Percentiles rank a stretch among this genome's conserved stretches.
These are phyloP conservation scores for Myotis pilosus DNA, from an alignment of 2,797 vertebrate genomes.

Conservation along the genomic window DNA sequence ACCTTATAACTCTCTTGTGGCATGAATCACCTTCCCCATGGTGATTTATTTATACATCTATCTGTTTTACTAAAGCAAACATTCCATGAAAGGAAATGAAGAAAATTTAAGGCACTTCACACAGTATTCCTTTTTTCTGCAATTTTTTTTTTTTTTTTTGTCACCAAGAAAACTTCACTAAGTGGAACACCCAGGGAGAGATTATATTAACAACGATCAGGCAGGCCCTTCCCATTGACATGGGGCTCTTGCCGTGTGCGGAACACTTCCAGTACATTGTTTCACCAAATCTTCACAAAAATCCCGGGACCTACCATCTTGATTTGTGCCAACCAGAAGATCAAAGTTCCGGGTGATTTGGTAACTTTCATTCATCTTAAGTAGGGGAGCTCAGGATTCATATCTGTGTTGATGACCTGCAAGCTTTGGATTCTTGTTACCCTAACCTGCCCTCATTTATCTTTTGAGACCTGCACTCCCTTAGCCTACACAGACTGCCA, in stretches of 20 bases:
- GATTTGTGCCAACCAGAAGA: background rate
- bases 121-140: background rate
- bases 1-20: background rate
- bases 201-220: background rate
- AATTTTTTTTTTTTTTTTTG: background rate
- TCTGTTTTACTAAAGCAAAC: background rate
- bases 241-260: accelerated
- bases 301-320: background rate
- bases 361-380: background rate
- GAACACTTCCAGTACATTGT: background rate
- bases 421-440: background rate
- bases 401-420: background rate
- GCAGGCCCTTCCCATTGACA: background rate
- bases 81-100: background rate
- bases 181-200: background rate
- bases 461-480: background rate
- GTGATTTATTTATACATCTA: background rate
- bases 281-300: background rate
- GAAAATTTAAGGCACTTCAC: background rate
- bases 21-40: background rate
- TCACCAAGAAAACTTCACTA: background rate
- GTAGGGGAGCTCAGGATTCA: background rate
- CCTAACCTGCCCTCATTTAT: background rate
- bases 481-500: background rate
- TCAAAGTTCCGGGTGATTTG: background rate